phyloP scores from a whole-genome alignment of 2,888 invertebrate species.

The Crepidodera aurea region DNA sequence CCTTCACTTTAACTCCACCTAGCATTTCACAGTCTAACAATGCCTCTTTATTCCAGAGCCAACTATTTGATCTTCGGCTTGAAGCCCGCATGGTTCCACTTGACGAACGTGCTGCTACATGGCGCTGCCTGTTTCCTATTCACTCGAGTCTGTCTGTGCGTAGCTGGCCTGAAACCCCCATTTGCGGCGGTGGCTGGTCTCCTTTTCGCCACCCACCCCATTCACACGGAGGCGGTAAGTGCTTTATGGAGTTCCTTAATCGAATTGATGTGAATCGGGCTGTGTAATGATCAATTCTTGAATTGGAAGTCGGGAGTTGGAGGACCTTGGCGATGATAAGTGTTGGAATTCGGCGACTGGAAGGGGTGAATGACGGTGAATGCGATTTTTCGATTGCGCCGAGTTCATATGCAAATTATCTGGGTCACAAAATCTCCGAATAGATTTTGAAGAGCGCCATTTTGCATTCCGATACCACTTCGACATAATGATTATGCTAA shows the following conservation, averaged over 20 bases:
- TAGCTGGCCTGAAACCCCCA: constrained; percentile 74
- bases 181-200: constrained; percentile 77
- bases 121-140: constrained; percentile 77
- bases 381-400: constrained; percentile 10
- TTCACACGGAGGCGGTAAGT: constrained; percentile 69
- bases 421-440: neutral
- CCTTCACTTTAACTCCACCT: neutral
- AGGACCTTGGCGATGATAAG: neutral
- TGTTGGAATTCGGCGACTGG: neutral
- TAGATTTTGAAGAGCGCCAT: neutral
- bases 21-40: constrained; percentile 20
- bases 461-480: neutral
- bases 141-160: constrained; percentile 72
- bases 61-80: constrained; percentile 78
- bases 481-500: neutral
- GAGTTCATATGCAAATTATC: constrained; percentile 10
- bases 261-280: constrained; percentile 29
- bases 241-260: constrained; percentile 29
- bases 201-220: constrained; percentile 85
- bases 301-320: constrained; percentile 13
- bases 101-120: constrained; percentile 80
- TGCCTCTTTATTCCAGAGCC: constrained; percentile 65
- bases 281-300: constrained; percentile 30
- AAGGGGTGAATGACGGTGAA: constrained; percentile 6
- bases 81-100: constrained; percentile 81